A percentile compares a stretch with the other conserved stretches of the same genome.
These are phyloP conservation scores for Spinus olivaceus DNA, from an alignment of 2,797 vertebrate genomes.

Conservation along the genomic window DNA sequence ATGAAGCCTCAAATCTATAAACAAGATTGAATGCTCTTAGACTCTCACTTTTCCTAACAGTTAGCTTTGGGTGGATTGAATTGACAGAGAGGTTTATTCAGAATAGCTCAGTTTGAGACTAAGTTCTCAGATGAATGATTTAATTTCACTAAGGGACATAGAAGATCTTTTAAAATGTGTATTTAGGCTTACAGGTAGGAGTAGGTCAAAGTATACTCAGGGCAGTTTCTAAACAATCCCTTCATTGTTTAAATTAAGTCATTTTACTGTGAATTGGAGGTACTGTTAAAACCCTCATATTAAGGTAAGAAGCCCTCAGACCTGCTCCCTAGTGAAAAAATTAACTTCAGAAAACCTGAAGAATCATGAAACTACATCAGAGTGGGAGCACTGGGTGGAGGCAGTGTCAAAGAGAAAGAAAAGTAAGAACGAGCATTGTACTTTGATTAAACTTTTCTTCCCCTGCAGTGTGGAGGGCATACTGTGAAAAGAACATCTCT, in stretches of 20 bases:
- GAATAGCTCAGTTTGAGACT: slow-evolving; percentile 9
- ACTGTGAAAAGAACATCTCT: slow-evolving; percentile 32
- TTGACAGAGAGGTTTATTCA: background rate
- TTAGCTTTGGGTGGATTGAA: background rate
- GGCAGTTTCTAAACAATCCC: background rate
- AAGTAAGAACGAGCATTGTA: background rate
- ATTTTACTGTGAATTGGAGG: background rate
- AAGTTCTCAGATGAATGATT: slow-evolving; percentile 30
- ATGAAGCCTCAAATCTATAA: background rate
- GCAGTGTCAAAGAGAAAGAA: slow-evolving; percentile 12
- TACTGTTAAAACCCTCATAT: background rate
- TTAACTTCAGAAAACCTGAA: background rate
- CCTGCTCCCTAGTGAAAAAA: background rate
- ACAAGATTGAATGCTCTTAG: background rate
- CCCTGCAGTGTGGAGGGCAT: background rate
- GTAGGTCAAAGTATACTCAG: background rate
- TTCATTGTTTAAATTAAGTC: background rate
- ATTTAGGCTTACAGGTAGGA: background rate
- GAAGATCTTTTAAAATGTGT: slow-evolving; percentile 8
- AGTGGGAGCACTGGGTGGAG: slow-evolving; percentile 7
- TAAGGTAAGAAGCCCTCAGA: background rate
- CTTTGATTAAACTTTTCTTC: slow-evolving; percentile 47
- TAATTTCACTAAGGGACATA: slow-evolving; percentile 7
- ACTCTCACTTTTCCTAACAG: background rate
- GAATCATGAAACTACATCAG: background rate